phyloP scores from a whole-genome alignment of 2,113 vertebrate genomes.

The Galemys pyrenaicus region DNA sequence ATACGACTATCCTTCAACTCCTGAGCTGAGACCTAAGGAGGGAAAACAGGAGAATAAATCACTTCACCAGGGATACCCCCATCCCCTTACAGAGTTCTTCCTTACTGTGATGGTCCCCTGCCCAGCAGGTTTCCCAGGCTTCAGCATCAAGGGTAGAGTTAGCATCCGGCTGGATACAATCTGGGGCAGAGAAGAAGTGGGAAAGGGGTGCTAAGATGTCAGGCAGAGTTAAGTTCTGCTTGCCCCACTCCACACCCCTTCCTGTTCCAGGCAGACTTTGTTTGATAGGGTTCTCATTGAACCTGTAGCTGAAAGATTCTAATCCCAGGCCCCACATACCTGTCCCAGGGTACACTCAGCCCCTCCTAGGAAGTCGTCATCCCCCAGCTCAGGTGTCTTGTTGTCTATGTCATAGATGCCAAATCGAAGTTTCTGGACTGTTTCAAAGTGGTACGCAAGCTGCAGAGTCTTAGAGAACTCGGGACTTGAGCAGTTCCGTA shows the following conservation, averaged over 20 bases:
- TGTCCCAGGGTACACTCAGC: slow-evolving; percentile 93
- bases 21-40: slow-evolving; percentile 90
- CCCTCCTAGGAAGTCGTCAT: slow-evolving; percentile 94
- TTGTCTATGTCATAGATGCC: slow-evolving; percentile 94
- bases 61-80: neutral
- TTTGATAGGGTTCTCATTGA: neutral
- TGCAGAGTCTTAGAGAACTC: slow-evolving; percentile 91
- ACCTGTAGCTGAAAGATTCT: neutral
- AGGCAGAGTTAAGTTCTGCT: neutral
- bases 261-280: neutral
- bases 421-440: slow-evolving; percentile 93
- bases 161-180: slow-evolving; percentile 92
- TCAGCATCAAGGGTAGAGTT: slow-evolving; percentile 91
- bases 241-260: neutral
- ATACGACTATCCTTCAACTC: slow-evolving; percentile 93
- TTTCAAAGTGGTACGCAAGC: slow-evolving; percentile 94
- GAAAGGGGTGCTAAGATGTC: neutral
- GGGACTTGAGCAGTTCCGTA: slow-evolving; percentile 91
- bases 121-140: slow-evolving; percentile 93
- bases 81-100: neutral
- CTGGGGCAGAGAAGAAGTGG: slow-evolving; percentile 76
- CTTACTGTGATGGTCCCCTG: slow-evolving; percentile 90
- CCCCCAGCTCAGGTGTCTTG: slow-evolving; percentile 87
- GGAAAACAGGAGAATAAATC: neutral
- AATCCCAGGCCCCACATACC: slow-evolving; percentile 81